A percentile compares a stretch with the other conserved stretches of the same genome.
Evolutionary conservation across 2,113 vertebrate species (phyloP).

Genomic region (Triplophysa siluroides): DNA sequence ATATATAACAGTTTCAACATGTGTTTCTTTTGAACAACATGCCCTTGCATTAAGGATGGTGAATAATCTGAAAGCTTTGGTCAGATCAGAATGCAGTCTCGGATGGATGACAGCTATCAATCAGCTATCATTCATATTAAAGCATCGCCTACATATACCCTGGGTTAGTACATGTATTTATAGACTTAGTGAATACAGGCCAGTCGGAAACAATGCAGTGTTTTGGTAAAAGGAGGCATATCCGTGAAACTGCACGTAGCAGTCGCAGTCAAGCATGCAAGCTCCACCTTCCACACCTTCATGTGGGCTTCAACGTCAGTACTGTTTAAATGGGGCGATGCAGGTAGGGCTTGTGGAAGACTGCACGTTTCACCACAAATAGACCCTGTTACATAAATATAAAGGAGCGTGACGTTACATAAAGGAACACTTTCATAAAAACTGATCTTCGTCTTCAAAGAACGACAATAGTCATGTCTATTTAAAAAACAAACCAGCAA

Average conservation of each 20-base stretch:
- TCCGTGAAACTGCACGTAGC: conserved; percentile 74
- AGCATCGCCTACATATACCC: conserved; percentile 56
- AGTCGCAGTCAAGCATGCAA: conserved; percentile 54
- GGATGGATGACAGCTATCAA: conserved; percentile 58
- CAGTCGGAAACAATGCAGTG: conserved; percentile 68
- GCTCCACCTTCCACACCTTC: conserved; percentile 47
- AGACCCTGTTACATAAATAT: neutral
- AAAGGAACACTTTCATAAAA: neutral
- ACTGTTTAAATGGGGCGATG: neutral
- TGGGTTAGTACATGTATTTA: conserved; percentile 48
- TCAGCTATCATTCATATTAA: conserved; percentile 47
- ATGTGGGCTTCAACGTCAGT: conserved; percentile 33
- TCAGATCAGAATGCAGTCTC: conserved; percentile 62
- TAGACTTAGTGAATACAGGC: conserved; percentile 66
- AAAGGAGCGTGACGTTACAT: neutral
- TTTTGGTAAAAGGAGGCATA: conserved; percentile 56
- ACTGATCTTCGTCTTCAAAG: no score
- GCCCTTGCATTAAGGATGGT: conserved; percentile 58
- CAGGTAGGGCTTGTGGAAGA: conserved; percentile 10
- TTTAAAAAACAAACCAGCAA: no score
- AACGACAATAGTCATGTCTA: no score
- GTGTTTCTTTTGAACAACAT: conserved; percentile 55
- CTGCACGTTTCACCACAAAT: conserved; percentile 43
- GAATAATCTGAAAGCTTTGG: conserved; percentile 70
- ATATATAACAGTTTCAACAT: conserved; percentile 54